phyloP scores from a whole-genome alignment of 1,140 invertebrate species.

The Hycleus phaleratus region DNA sequence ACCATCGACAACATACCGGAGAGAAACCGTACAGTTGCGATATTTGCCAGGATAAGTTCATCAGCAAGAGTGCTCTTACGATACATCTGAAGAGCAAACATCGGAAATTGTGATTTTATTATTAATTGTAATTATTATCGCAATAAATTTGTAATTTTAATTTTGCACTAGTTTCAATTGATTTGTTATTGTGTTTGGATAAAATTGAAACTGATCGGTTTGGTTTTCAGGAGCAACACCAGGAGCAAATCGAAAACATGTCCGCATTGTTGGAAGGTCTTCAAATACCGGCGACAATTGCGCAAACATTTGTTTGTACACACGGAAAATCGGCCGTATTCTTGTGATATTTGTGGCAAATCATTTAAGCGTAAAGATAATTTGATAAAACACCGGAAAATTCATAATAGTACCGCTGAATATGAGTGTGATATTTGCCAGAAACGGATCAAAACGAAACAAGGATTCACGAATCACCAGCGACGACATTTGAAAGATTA shows the following conservation, averaged over 20 bases:
- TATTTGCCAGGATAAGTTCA: slow-evolving; percentile 12
- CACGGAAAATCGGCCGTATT: slow-evolving; percentile 34
- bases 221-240: no score
- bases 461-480: no score
- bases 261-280: slow-evolving; percentile 33
- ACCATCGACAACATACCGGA: slow-evolving; percentile 1
- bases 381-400: slow-evolving; percentile 37
- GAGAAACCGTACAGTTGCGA: background rate
- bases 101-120: background rate
- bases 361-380: slow-evolving; percentile 41
- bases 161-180: background rate
- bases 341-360: slow-evolving; percentile 41
- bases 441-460: slow-evolving; percentile 23
- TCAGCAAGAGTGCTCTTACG: slow-evolving; percentile 2
- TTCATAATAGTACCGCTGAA: slow-evolving; percentile 41
- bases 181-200: background rate
- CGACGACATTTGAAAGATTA: slow-evolving; percentile 51
- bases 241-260: background rate
- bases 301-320: slow-evolving; percentile 35
- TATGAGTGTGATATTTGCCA: slow-evolving; percentile 46
- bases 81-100: slow-evolving; percentile 9
- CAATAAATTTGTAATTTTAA: no score
- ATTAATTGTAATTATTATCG: no score
- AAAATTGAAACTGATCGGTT: background rate
- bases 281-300: slow-evolving; percentile 27